A percentile compares a stretch with the other conserved stretches of the same genome.
Evolutionary conservation across 2,113 vertebrate genomes (phyloP).

Genomic region (Thunnus thynnus): DNA sequence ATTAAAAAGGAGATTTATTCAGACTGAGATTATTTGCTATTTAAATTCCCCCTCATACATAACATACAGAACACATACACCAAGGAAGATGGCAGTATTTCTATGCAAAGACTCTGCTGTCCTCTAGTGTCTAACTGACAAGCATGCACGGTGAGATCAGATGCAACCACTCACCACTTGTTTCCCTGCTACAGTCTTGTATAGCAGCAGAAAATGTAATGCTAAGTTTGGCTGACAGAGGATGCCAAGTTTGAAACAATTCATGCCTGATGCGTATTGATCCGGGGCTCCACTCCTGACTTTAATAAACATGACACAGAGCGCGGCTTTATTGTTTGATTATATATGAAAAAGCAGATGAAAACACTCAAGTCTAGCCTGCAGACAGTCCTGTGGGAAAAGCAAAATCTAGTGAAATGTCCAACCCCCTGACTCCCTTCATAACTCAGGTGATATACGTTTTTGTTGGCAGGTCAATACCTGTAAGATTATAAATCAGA

Average conservation of each 20-base stretch:
- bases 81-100: neutral
- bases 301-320: neutral
- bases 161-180: neutral
- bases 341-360: neutral
- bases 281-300: neutral
- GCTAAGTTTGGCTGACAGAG: neutral
- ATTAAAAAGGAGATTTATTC: too few relatives aligned
- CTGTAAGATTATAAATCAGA: slow-evolving; percentile 31
- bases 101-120: neutral
- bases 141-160: neutral
- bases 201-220: neutral
- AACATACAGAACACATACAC: neutral
- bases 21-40: too few relatives aligned
- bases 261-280: neutral
- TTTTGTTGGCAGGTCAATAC: neutral
- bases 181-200: neutral
- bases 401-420: neutral
- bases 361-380: neutral
- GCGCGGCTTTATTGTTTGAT: neutral
- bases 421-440: slow-evolving; percentile 1
- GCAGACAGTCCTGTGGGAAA: neutral
- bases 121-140: slow-evolving; percentile 17
- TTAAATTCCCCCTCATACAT: neutral
- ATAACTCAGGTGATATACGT: neutral
- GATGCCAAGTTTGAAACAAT: neutral